Evolutionary conservation across 2,113 vertebrate species (phyloP).

Genomic region (Xiphophorus maculatus): DNA sequence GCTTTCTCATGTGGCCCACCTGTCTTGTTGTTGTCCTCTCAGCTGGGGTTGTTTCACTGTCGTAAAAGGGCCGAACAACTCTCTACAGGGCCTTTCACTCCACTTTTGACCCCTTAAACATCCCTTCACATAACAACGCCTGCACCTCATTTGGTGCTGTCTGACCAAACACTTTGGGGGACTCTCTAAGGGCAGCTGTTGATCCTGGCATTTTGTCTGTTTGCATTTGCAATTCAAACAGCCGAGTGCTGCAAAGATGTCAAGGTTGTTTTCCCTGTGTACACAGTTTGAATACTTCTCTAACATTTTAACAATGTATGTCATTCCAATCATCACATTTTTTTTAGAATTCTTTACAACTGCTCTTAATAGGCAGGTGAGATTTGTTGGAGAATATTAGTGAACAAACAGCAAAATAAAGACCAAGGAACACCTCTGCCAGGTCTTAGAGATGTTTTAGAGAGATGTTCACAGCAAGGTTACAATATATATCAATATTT

Average conservation of each 20-base stretch:
- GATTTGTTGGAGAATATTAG: too few relatives aligned
- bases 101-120: neutral
- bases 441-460: too few relatives aligned
- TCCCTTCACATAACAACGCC: conserved; percentile 6
- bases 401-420: too few relatives aligned
- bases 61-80: conserved; percentile 34
- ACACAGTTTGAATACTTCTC: too few relatives aligned
- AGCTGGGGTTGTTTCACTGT: conserved; percentile 52
- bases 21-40: conserved; percentile 44
- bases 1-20: conserved; percentile 60
- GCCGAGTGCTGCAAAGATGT: neutral
- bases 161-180: neutral
- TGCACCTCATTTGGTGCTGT: neutral
- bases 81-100: conserved; percentile 20
- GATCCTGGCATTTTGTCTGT: neutral
- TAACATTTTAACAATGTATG: too few relatives aligned
- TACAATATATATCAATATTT: too few relatives aligned
- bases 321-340: too few relatives aligned
- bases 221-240: neutral
- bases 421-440: too few relatives aligned
- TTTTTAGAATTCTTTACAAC: too few relatives aligned
- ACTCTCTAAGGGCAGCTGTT: neutral
- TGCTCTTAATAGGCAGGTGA: too few relatives aligned
- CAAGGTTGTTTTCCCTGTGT: neutral
- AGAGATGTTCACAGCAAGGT: too few relatives aligned